Evolutionary conservation across 2,888 invertebrate species (phyloP).

Genomic region (Lomographa bimaculata): DNA sequence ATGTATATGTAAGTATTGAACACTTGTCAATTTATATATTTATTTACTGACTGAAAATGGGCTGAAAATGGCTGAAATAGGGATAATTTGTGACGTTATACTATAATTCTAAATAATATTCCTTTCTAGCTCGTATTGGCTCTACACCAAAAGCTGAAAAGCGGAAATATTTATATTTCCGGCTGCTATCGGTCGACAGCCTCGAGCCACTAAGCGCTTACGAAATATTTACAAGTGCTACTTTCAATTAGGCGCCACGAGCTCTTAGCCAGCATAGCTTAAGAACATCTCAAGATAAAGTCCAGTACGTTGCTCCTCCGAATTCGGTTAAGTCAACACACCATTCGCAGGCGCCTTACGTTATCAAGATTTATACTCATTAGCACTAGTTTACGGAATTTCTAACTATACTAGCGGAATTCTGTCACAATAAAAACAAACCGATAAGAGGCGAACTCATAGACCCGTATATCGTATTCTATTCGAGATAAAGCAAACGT

Average conservation of each 20-base stretch:
- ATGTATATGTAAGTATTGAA: too few relatives aligned
- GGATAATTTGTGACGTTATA: too few relatives aligned
- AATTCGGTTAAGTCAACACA: constrained; percentile 67
- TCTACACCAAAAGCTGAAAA: too few relatives aligned
- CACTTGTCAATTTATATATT: too few relatives aligned
- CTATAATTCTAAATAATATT: too few relatives aligned
- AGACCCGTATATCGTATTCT: too few relatives aligned
- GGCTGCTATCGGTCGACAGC: constrained; percentile 56
- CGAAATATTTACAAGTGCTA: constrained; percentile 21
- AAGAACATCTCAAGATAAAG: constrained; percentile 24
- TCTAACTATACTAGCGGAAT: constrained; percentile 12
- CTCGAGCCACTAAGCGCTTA: constrained; percentile 21
- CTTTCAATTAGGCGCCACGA: constrained; percentile 16
- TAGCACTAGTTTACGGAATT: constrained; percentile 26
- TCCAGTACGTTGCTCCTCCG: constrained; percentile 57
- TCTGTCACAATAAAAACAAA: constrained; percentile 16
- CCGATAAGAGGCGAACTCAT: constrained; percentile 13
- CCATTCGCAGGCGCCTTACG: constrained; percentile 30
- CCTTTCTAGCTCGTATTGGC: too few relatives aligned
- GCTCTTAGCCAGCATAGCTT: constrained; percentile 16
- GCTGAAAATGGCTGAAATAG: too few relatives aligned
- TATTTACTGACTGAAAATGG: too few relatives aligned
- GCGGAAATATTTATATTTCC: constrained; percentile 57
- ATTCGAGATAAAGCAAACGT: constrained; percentile 23
- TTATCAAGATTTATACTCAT: constrained; percentile 38